Base-by-base conservation (phyloP, 2,113 vertebrate species). In the Corynorhinus townsendii region DNA sequence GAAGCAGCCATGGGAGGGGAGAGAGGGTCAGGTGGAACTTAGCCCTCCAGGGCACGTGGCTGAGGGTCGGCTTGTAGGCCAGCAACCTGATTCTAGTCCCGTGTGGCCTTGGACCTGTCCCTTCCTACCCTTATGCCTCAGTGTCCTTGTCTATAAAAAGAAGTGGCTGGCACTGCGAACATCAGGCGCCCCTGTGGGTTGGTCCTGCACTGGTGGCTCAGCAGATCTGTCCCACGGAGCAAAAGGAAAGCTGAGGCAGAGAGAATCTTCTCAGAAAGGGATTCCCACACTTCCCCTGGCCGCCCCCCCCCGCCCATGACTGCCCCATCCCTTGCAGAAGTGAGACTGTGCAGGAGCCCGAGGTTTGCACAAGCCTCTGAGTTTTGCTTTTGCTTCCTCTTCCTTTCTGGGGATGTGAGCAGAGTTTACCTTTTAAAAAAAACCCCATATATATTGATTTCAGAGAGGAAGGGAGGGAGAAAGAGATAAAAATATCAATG, bases 241-340 rank as follows among this genome's bases (percentile, higher is more conserved):
- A 96, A 95, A 94, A 77, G 81, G 77, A 95, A 95, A 96, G 89
- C 93, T 49, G 62, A 94, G 89, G 93, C 77, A 87, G 59, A 90
- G 69, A 73, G 66, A 72, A 20, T 77, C 92, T 75, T 82, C 0
- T 43, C 30, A 89, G 88, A 84, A 89, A 86, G 82, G 76, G 77
- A n/a, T 68, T 47, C 19, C 0, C 64, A 11, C 19, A 16, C 84
- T 91, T 89, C 83, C 92, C 64, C 71, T 52, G 52, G 33, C 59
- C 5, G 0, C 47, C 22, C 49, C 30, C 28, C 4, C 0, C 7
- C n/a, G 38, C 8, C 5, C 24, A 30, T 0, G 26, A 2, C 83
- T 0, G 28, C n/a, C 54, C 19, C 15, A 1, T 11, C 52, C 16
- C 3, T 71, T 66, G 47, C 95, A 94, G 95, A 96, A 97, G 47